Evolutionary conservation across 2,888 invertebrate genomes (phyloP).

Genomic region (Phyllotreta cruciferae): DNA sequence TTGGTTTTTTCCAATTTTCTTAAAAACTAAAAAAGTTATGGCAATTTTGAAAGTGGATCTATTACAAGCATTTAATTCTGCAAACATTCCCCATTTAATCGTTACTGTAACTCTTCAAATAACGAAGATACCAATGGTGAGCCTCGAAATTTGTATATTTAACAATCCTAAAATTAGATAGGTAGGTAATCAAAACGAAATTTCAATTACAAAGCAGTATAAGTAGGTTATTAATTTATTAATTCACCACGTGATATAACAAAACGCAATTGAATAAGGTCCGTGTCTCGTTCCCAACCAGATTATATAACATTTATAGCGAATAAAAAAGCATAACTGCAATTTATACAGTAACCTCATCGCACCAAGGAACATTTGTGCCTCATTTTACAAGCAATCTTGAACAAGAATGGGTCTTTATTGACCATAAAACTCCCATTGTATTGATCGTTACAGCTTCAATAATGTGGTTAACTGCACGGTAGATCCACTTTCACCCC

Average conservation of each 20-base stretch:
- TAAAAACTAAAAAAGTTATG: too few relatives aligned
- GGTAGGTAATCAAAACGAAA: too few relatives aligned
- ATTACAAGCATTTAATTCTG: too few relatives aligned
- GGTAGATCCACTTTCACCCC: slow-evolving; percentile 29
- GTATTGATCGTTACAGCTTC: slow-evolving; percentile 60
- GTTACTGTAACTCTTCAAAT: too few relatives aligned
- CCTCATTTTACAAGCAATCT: slow-evolving; percentile 59
- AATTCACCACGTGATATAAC: neutral
- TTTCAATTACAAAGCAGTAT: too few relatives aligned
- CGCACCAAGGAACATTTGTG: slow-evolving; percentile 57
- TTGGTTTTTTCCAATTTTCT: too few relatives aligned
- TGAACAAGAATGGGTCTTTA: slow-evolving; percentile 58
- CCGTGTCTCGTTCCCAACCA: slow-evolving; percentile 28
- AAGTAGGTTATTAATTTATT: neutral
- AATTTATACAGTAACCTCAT: slow-evolving; percentile 53
- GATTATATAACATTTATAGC: slow-evolving; percentile 40
- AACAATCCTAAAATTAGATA: too few relatives aligned
- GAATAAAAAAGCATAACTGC: slow-evolving; percentile 52
- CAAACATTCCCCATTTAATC: too few relatives aligned
- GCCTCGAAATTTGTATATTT: too few relatives aligned
- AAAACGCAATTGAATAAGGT: slow-evolving; percentile 19
- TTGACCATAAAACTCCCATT: slow-evolving; percentile 61
- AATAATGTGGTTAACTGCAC: slow-evolving; percentile 42
- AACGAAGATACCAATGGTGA: too few relatives aligned
- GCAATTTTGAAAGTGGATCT: too few relatives aligned